These are phyloP conservation scores for Lethrus apterus DNA, from an alignment of 1,140 invertebrate species.

Conservation along the genomic window DNA sequence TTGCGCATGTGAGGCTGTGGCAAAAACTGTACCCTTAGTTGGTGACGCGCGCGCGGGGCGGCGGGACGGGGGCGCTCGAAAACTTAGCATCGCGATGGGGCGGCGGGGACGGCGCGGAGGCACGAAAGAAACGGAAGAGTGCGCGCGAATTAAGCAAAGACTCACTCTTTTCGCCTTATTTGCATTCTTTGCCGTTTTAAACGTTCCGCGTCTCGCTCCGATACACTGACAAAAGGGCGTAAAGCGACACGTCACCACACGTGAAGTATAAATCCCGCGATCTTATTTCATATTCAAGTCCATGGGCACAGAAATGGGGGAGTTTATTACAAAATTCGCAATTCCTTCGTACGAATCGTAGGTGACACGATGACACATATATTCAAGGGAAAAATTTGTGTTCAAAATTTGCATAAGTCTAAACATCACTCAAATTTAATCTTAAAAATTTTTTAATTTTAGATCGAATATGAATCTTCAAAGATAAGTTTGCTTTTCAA, in stretches of 20 bases:
- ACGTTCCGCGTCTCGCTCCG: neutral
- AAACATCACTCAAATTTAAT: no score
- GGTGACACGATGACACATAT: no score
- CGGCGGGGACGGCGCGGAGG: slow-evolving; percentile 11
- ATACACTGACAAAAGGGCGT: neutral
- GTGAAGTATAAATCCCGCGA: slow-evolving; percentile 6
- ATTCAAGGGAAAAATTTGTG: no score
- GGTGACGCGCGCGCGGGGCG: slow-evolving; percentile 15
- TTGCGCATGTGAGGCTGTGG: slow-evolving; percentile 42
- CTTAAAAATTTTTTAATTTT: no score
- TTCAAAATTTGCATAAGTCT: no score
- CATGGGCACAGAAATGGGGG: no score
- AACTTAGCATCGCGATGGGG: slow-evolving; percentile 25
- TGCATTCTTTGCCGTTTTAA: slow-evolving; percentile 38
- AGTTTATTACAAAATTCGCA: no score
- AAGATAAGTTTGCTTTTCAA: no score
- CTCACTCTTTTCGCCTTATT: slow-evolving; percentile 38
- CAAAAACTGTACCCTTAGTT: slow-evolving; percentile 36
- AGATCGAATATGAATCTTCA: no score
- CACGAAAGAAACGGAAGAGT: slow-evolving; percentile 39
- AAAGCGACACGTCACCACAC: neutral
- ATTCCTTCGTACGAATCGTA: no score
- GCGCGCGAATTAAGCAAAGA: slow-evolving; percentile 41
- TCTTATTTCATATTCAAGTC: slow-evolving; percentile 1
- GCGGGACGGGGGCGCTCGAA: slow-evolving; percentile 18